Base-by-base conservation (phyloP, 2,113 vertebrate genomes). In the Cathartes aura region DNA sequence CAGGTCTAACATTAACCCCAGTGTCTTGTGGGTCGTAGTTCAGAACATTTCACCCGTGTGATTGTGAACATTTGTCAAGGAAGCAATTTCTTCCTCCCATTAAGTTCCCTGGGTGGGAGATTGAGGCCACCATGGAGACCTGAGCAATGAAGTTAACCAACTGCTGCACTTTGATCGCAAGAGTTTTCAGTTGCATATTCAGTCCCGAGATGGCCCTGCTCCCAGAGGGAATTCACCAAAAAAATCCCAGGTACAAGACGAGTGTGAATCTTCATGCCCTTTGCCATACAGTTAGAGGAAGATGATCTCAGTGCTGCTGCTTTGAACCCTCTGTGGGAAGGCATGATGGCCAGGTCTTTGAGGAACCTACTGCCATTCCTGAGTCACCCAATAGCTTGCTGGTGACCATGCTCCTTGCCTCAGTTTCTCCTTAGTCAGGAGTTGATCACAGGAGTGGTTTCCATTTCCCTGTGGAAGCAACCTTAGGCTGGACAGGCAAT, bases 61-160 rank as follows among this genome's bases (percentile, higher is more conserved):
- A 91, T 81, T 82, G 73, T 18, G 32, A 96, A 56, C 84, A 89
- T 43, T 66, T 96, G 70, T 87, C 91, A 85, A 72, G 78, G 58
- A 95, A 85, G 36, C 71, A 79, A 89, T 95, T 96, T 82, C 47
- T 79, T 84, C 60, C 19, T 91, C 52, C 56, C 8, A 38, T 91
- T 75, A 87, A 24, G 15, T 47, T 84, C 43, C 50, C 45, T 59
- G 19, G 23, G 29, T 83, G 26, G 63, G 80, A 88, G 63, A 92
- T 9, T 73, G 68, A 88, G 63, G 59, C 71, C 83, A 79, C 68
- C 23, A 36, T 7, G 34, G 30, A 92, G 27, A 87, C 21, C 60
- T 72, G 16, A 86, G 48, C 67, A 78, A 74, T 78, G 63, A 87
- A 85, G 62, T 84, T 82, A 97, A 78, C 52, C 71, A 94, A 34